phyloP scores from a whole-genome alignment of 2,113 vertebrate genomes.

The Hirundichthys speculiger region DNA sequence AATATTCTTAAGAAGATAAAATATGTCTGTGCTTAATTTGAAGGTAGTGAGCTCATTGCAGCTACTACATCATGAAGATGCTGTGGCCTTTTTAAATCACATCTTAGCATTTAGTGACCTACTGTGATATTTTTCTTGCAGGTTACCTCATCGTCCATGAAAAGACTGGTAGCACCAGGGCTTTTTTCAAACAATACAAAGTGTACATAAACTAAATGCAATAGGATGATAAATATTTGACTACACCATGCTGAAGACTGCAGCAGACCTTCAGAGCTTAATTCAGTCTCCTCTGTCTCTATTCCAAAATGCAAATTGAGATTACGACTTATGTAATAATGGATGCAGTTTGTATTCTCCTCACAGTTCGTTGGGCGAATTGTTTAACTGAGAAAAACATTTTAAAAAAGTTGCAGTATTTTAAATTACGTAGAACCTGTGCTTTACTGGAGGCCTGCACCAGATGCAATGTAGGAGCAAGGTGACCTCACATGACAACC shows the following conservation, averaged over 20 bases:
- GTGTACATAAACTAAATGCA: neutral
- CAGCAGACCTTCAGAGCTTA: constrained; percentile 16
- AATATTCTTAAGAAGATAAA: neutral
- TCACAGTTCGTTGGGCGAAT: constrained; percentile 7
- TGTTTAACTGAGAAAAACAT: constrained; percentile 2
- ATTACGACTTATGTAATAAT: constrained; percentile 27
- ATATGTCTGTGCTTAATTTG: neutral
- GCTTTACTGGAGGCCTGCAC: constrained; percentile 20
- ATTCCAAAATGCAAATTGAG: constrained; percentile 50
- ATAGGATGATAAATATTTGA: constrained; percentile 8
- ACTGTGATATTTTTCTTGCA: constrained; percentile 3
- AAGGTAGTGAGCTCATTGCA: neutral
- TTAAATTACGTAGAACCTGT: neutral
- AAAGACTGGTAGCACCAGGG: neutral
- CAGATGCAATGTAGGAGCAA: constrained; percentile 16
- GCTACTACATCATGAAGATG: neutral
- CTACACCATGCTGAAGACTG: constrained; percentile 8
- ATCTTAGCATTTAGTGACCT: neutral
- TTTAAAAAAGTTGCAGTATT: constrained; percentile 5
- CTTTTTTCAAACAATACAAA: constrained; percentile 5
- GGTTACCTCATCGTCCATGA: neutral
- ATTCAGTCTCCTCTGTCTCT: constrained; percentile 33
- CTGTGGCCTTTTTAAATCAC: neutral
- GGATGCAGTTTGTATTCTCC: constrained; percentile 22
- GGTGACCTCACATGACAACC: constrained; percentile 40